Evolutionary conservation across 2,888 invertebrate genomes (phyloP).

Genomic region (Watsonalla binaria): DNA sequence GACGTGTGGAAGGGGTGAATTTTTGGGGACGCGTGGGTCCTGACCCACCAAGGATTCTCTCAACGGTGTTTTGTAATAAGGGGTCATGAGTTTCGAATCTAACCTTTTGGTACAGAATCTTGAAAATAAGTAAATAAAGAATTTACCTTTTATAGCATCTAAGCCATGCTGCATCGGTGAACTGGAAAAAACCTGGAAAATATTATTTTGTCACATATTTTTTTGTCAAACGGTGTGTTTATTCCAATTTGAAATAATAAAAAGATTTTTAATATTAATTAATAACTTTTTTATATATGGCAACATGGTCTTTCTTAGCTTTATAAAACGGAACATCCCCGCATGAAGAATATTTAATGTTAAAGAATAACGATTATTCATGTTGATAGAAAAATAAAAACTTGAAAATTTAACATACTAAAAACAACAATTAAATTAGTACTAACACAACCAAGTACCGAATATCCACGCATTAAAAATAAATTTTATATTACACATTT

Average conservation of each 20-base stretch:
- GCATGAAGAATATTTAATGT: no score
- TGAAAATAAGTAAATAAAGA: not conserved
- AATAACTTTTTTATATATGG: not conserved
- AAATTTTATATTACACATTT: conserved; percentile 22
- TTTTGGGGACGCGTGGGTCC: no score
- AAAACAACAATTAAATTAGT: conserved; percentile 2
- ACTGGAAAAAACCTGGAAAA: conserved; percentile 30
- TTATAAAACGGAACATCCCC: no score
- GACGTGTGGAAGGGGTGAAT: no score
- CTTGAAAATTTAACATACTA: conserved; percentile 1
- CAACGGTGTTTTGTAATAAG: no score
- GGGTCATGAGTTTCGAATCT: no score
- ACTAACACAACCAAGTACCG: conserved; percentile 21
- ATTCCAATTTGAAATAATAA: not conserved
- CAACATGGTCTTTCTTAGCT: no score
- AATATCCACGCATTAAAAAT: conserved; percentile 2
- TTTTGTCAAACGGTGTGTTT: not conserved
- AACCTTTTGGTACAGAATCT: no score
- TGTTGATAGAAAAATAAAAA: no score
- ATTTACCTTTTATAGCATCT: conserved; percentile 60
- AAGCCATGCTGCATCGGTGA: conserved; percentile 41
- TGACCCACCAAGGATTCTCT: no score
- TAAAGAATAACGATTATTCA: no score
- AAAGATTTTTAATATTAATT: no score
- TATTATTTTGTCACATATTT: not conserved